These are phyloP conservation scores for Beris morrisii DNA, from an alignment of 2,888 invertebrate genomes.

Conservation along the genomic window DNA sequence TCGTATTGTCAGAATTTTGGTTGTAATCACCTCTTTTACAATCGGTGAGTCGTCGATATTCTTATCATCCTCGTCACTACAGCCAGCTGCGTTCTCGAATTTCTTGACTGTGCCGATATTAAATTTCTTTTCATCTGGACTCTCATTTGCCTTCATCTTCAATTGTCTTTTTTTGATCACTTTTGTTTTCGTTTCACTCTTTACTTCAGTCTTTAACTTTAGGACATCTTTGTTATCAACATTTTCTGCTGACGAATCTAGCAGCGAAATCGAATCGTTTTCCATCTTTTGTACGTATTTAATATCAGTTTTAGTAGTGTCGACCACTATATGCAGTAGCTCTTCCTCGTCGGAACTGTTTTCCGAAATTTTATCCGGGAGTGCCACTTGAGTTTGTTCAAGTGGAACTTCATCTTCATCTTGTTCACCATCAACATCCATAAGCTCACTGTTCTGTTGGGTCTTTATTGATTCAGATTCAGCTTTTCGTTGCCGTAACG, in stretches of 20 bases:
- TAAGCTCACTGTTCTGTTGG: background rate
- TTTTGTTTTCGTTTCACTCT: too few relatives aligned
- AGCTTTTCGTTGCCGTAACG: too few relatives aligned
- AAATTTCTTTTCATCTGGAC: too few relatives aligned
- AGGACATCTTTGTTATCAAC: background rate
- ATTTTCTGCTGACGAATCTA: slow-evolving; percentile 41
- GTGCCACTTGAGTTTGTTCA: background rate
- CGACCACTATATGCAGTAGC: slow-evolving; percentile 16
- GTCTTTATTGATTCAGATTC: too few relatives aligned
- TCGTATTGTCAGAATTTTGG: background rate
- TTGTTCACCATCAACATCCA: background rate
- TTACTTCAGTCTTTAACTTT: too few relatives aligned
- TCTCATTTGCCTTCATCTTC: background rate
- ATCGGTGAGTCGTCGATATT: slow-evolving; percentile 6
- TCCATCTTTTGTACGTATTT: slow-evolving; percentile 41
- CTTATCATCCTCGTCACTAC: too few relatives aligned
- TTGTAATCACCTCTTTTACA: slow-evolving; percentile 12
- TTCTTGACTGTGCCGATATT: too few relatives aligned
- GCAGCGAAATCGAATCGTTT: slow-evolving; percentile 44
- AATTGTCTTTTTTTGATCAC: background rate
- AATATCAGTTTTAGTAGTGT: background rate
- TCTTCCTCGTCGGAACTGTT: slow-evolving; percentile 2
- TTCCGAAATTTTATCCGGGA: background rate
- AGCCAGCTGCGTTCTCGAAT: too few relatives aligned
- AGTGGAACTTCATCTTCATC: slow-evolving; percentile 5